Evolutionary conservation across 37 sponge, comb jelly and placozoan genomes (phyloP).

Genomic region (Cliona cf. orientalis): DNA sequence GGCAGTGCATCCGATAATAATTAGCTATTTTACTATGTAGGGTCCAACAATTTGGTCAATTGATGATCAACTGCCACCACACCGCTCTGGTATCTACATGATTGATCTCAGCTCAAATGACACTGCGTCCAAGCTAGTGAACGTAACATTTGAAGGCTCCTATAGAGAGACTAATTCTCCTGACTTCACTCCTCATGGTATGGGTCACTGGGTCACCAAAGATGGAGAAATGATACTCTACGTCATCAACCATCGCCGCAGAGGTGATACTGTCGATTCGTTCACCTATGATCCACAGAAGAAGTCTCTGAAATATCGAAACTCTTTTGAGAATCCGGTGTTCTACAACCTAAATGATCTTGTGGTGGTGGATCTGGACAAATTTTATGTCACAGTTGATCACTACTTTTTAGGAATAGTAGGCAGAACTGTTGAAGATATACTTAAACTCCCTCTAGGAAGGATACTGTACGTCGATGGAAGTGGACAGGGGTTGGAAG

Average conservation of each 20-base stretch:
- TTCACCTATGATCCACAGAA: slow-evolving; percentile 20
- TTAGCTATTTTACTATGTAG: slow-evolving; percentile 1
- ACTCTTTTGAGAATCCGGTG: not conserved
- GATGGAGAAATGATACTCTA: slow-evolving; percentile 36
- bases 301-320: slow-evolving; percentile 1
- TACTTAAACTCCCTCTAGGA: not conserved
- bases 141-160: slow-evolving; percentile 1
- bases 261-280: slow-evolving; percentile 20
- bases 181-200: slow-evolving; percentile 41
- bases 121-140: slow-evolving; percentile 2
- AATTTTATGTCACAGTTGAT: slow-evolving; percentile 24
- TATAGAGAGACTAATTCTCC: not conserved
- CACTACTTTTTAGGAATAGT: slow-evolving; percentile 3
- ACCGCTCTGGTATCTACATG: slow-evolving; percentile 14
- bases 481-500: not conserved
- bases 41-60: not conserved
- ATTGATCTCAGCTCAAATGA: slow-evolving; percentile 19
- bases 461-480: not conserved
- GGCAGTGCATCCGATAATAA: no score
- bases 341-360: slow-evolving; percentile 28
- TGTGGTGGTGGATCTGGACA: slow-evolving; percentile 3
- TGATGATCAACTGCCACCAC: not conserved
- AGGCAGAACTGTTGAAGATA: not conserved
- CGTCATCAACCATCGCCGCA: slow-evolving; percentile 31
- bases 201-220: slow-evolving; percentile 40